Base-by-base conservation (phyloP, 2,113 vertebrate genomes). In the Poicephalus meyeri region DNA sequence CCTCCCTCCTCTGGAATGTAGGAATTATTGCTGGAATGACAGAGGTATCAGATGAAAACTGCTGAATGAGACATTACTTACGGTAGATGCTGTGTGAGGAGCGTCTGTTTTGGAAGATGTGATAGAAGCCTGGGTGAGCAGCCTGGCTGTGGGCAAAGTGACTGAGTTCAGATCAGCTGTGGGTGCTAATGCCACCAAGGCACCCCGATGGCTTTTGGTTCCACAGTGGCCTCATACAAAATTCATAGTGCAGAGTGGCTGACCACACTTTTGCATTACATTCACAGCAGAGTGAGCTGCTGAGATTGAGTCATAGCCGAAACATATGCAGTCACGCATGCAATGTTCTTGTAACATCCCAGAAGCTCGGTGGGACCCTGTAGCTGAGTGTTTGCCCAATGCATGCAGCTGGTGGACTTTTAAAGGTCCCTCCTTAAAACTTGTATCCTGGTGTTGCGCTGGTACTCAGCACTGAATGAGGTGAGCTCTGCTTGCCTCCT, bases 321-420 rank as follows among this genome's bases (percentile, higher is more conserved):
- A 90, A 17, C 2, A 6, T 19, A 4, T 19, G n/a, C 4, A 10
- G 1, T 13, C 24, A 39, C 16, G 24, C 6, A 0, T 58, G 37
- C 19, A 18, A 2, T 4, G 33, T 28, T 63, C 41, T 39, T n/a
- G 29, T 28, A 25, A 69, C 73, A 69, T 31, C 65, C 35, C 23
- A 25, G 4, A 26, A 47, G n/a, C 21, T 33, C 1, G 0, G 6
- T 41, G 68, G 20, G 13, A 72, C 4, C 11, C 31, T 55, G 12
- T 31, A 16, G 16, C 13, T 4, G 41, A 74, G 21, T 11, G 10
- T 31, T 18, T 39, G 55, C 39, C 55, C 2, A 1, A 21, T 6
- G 8, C 17, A 13, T 0, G 1, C 26, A 18, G 20, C 0, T 1
- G 2, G 3, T 19, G 11, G 28, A 64, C 12, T 37, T 41, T 37